A percentile compares a stretch with the other conserved stretches of the same genome.
These are phyloP conservation scores for Epistrophe grossulariae DNA, from an alignment of 2,888 invertebrate species.

Conservation along the genomic window DNA sequence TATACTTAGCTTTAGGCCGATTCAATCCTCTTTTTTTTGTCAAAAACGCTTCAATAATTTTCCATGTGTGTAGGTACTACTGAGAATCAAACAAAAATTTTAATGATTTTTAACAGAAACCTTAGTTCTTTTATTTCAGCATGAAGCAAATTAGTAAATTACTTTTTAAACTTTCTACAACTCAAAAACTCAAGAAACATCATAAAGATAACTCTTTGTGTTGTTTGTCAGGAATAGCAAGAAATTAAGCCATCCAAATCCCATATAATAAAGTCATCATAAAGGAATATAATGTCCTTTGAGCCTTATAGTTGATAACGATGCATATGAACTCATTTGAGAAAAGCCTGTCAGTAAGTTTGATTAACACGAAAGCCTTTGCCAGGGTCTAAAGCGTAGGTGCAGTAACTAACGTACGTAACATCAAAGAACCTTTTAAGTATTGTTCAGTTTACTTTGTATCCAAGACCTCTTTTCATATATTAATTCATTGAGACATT, in stretches of 20 bases:
- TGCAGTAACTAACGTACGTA: conserved; percentile 8
- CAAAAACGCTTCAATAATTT: too few relatives aligned
- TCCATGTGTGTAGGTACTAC: too few relatives aligned
- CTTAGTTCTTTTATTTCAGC: background rate
- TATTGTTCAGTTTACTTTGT: conserved; percentile 46
- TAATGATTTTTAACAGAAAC: background rate
- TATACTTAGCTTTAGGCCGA: too few relatives aligned
- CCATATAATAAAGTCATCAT: background rate
- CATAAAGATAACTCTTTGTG: background rate
- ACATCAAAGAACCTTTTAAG: conserved; percentile 42
- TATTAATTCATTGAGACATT: conserved; percentile 40
- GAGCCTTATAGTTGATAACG: background rate
- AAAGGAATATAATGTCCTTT: background rate
- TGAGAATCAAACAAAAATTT: too few relatives aligned
- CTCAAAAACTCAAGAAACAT: background rate
- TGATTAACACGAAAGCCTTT: conserved; percentile 36
- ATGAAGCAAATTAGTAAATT: background rate
- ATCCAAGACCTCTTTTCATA: conserved; percentile 32
- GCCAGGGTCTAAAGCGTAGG: background rate
- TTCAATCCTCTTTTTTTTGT: too few relatives aligned
- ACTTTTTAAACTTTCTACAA: background rate
- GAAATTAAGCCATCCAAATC: conserved; percentile 3
- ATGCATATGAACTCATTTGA: conserved; percentile 10
- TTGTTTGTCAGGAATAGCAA: background rate
- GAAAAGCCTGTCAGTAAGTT: conserved; percentile 32